A percentile compares a stretch with the other conserved stretches of the same genome.
phyloP scores from a whole-genome alignment of 2,888 invertebrate genomes.

The Oxytorus armatus region DNA sequence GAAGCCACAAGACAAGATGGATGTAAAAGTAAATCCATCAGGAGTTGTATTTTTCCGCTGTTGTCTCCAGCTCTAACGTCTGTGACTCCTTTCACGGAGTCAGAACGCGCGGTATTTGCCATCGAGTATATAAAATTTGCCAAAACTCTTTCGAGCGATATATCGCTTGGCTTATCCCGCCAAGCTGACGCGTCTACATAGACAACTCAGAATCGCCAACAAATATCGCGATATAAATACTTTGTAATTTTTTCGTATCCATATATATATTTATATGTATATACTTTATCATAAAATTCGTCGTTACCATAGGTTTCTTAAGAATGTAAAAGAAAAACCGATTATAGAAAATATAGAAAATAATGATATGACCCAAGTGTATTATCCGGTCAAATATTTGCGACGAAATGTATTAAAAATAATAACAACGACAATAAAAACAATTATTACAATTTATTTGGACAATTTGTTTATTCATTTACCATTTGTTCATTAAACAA shows the following conservation, averaged over 20 bases:
- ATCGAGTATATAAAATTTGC: slow-evolving; percentile 86
- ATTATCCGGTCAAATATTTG: no score
- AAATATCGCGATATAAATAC: no score
- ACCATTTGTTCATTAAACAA: no score
- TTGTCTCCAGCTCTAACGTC: slow-evolving; percentile 88
- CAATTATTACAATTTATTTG: no score
- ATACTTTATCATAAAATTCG: slow-evolving; percentile 8
- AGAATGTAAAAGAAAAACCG: slow-evolving; percentile 5
- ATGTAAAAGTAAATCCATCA: slow-evolving; percentile 97
- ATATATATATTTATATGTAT: no score
- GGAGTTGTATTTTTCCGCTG: slow-evolving; percentile 94
- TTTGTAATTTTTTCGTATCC: slow-evolving; percentile 5
- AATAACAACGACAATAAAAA: no score
- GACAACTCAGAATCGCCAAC: no score
- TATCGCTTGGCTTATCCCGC: no score
- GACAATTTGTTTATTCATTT: no score
- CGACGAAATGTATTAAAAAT: no score
- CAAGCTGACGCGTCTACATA: neutral
- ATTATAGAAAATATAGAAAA: no score
- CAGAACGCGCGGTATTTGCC: slow-evolving; percentile 84
- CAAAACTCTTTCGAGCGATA: slow-evolving; percentile 78
- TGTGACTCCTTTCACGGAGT: slow-evolving; percentile 70
- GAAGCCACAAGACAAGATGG: slow-evolving; percentile 94
- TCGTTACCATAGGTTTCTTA: slow-evolving; percentile 46
- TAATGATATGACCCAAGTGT: no score